Base-by-base conservation (phyloP, 2,797 vertebrate genomes). In the Benthosema pterotum region DNA sequence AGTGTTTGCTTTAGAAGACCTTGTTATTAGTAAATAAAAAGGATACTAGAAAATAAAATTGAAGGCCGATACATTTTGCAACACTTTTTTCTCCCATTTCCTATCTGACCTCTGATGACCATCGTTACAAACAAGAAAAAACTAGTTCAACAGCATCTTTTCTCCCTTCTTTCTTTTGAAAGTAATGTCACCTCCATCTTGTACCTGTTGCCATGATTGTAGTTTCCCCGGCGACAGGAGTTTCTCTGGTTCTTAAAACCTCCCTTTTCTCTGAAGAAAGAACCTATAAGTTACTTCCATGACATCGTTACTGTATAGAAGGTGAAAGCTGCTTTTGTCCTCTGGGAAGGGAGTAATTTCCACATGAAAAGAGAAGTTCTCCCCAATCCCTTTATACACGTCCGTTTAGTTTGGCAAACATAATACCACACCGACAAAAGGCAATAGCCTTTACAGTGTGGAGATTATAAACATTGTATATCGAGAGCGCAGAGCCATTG, bases 301-400 rank as follows among this genome's bases (percentile, higher is more conserved):
- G 67, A 80, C 86, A 75, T 74, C 80, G 67, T 71, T 57, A 42
- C 69, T 74, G 77, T 83, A 77, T 85, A 87, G 3, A 73, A 78
- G 70, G 73, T 82, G 82, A 88, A 88, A 82, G 84, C 78, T 69
- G 78, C 82, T 86, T n/a, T 89, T 89, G 79, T 86, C 75, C 79
- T 61, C 71, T 79, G 79, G 69, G 79, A 84, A 73, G 62, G 63
- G 74, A 79, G 87, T 87, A 79, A 90, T 90, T 90, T 90, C 87
- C 90, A 90, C 89, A 90, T 91, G 88, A 90, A 90, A 88, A 83
- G 85, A 53, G 65, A 84, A 85, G 72, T 86, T 86, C 80, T 77
- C 74, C 85, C 83, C 88, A 90, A 90, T 90, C 90, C 87, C 78
- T 83, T 91, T 88, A 83, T 71, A 84, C 88, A 88, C 61, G 79